Evolutionary conservation across 2,888 invertebrate species (phyloP), one percentile per base, ranked within the genome.

Genomic region (Rhamnusium bicolor): DNA sequence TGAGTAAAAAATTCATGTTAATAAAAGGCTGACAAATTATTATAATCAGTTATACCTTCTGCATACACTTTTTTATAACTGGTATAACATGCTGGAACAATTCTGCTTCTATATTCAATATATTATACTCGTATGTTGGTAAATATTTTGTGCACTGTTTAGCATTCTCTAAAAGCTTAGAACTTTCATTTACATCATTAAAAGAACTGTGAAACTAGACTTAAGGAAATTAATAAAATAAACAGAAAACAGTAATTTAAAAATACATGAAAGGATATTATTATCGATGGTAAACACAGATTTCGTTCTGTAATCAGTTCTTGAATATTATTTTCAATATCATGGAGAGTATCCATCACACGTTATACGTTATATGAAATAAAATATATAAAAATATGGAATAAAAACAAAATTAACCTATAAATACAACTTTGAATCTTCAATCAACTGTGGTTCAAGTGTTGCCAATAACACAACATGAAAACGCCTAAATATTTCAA

Each of bases 251-350:
- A 46, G 14, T 16, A 2, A 51, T 51, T 47, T 47, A 16, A 47
- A 3, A 24, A 24, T 24, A 18, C 49, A 47, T 8, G 61, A 69
- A 69, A 63, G 61, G 61, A 62, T 67, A 63, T 61, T 62, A 66
- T 53, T 67, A 71, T 62, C 21, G 24, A 8, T 79, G 79, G 69
- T 81, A 81, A 62, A 74, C 81, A 54, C 6, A 21, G 10, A 14
- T 69, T 18, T 51, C 69, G 29, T 62, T 69, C 61, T 32, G 21
- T 54, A 62, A 69, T 62, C 14, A 61, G 2, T n/a, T 69, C 24
- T 62, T 49, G 49, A 1, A 58, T 32, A 27, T 61, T 27, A 7
- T 18, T 14, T n/a, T 12, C 51, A 27, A 7, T 12, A 8, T 19
- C 27, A 32, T 67, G 27, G 32, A 53, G 12, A 5, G 19, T 4